Base-by-base conservation (phyloP, 2,113 vertebrate genomes). In the Leucoraja erinaceus region DNA sequence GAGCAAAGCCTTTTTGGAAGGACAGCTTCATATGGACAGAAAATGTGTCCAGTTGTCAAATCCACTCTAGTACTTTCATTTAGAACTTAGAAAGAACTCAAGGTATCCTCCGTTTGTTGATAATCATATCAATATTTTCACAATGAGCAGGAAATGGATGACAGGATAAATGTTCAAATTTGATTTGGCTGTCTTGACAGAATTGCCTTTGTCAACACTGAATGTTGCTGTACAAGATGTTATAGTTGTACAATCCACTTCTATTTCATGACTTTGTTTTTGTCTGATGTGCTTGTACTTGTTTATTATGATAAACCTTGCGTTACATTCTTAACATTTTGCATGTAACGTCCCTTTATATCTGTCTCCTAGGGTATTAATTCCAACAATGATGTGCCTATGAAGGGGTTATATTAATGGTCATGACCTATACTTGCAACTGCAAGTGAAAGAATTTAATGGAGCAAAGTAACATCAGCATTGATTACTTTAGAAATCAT, bases 371-470 rank as follows among this genome's bases (percentile, higher is more conserved):
- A 22, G 33, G 66, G 9, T 90, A 70, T 72, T 8, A 47, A 5
- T 91, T 91, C 20, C 33, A 33, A 47, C 16, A 91, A 72, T 70
- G 66, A 25, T 47, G 72, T 72, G 31, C 33, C 7, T 91, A 22
- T 12, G 63, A 88, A 63, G 31, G 31, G 25, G n/a, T 8, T 31
- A 14, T 91, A 47, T 47, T 72, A 91, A 47, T 47, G 9, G 88
- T 18, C 70, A 16, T 91, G 88, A 91, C 66, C 63, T 31, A 31
- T 88, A 61, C 61, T 88, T 91, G 63, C 88, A 91, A 47, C 33
- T 90, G 31, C n/a, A 90, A 33, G 70, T 10, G 4, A 25, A 66
- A 31, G 31, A 66, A 10, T 88, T 88, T 63, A 14, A 88, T 68
- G 31, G 88, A 18, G 2, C 63, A 72, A 72, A 91, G 18, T 25